Conservation (phyloP, 2,113 vertebrate genomes). For the Poeciliopsis turrubarensis region DNA sequence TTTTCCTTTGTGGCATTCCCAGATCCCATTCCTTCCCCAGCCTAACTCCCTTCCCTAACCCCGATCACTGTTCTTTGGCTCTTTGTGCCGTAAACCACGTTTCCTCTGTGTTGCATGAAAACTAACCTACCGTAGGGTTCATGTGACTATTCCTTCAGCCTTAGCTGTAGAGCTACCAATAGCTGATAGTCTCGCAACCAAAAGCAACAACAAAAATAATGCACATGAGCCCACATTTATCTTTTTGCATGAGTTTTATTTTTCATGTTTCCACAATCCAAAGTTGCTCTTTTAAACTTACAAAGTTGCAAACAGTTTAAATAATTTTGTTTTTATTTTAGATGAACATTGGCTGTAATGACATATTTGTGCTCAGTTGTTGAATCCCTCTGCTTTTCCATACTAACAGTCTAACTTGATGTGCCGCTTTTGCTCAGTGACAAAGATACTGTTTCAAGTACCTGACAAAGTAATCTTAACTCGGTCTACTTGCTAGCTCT, state of each 20-base stretch:
- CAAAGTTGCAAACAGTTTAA: neutral
- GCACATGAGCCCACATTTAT: neutral
- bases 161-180: constrained; percentile 40
- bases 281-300: neutral
- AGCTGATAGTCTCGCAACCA: neutral
- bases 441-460: constrained; percentile 6
- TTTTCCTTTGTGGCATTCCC: constrained; percentile 80
- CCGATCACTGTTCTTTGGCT: constrained; percentile 29
- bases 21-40: constrained; percentile 55
- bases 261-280: too few species aligned
- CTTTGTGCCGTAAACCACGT: constrained; percentile 52
- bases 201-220: too few species aligned
- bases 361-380: neutral
- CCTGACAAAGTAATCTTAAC: neutral
- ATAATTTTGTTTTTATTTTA: neutral
- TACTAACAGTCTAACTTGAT: constrained; percentile 40
- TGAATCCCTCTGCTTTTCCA: constrained; percentile 41
- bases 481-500: neutral
- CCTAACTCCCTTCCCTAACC: constrained; percentile 46
- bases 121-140: constrained; percentile 63
- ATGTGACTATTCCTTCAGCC: constrained; percentile 32
- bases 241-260: too few species aligned
- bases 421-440: constrained; percentile 4
- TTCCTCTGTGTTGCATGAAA: constrained; percentile 77
- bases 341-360: neutral